Conservation (phyloP, 2,113 vertebrate species). For the Hiodon alosoides region DNA sequence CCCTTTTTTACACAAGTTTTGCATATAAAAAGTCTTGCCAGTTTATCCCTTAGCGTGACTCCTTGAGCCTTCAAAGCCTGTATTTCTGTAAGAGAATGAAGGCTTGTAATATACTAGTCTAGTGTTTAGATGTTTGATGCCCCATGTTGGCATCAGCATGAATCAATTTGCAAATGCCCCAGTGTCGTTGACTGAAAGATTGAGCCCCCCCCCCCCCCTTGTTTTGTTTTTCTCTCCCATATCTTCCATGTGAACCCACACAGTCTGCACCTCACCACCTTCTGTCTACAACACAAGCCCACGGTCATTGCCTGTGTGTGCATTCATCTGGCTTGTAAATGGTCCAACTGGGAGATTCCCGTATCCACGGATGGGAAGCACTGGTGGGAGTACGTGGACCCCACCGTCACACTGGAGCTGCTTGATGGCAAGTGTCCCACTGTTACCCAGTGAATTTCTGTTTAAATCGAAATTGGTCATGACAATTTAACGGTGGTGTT, state of each 20-base stretch:
- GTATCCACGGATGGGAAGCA: constrained; percentile 95
- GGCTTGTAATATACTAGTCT: too few species aligned
- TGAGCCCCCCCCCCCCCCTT: not conserved
- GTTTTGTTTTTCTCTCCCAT: constrained; percentile 26
- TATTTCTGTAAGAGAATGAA: not conserved
- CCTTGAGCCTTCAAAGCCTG: too few species aligned
- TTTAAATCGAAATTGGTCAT: not conserved
- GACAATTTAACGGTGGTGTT: not conserved
- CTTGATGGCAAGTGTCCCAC: constrained; percentile 75
- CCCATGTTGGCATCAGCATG: not conserved
- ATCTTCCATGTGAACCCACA: constrained; percentile 30
- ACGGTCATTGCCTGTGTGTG: constrained; percentile 97
- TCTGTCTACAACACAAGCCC: constrained; percentile 98
- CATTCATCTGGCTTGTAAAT: constrained; percentile 98
- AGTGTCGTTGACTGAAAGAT: too few species aligned
- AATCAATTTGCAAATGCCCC: not conserved
- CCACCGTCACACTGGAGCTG: constrained; percentile 85
- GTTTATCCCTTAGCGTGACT: too few species aligned
- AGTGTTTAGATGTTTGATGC: too few species aligned
- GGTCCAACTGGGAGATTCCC: constrained; percentile 99
- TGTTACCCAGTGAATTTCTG: too few species aligned
- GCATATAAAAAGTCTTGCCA: too few species aligned
- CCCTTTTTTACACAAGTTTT: too few species aligned
- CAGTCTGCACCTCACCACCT: constrained; percentile 98
- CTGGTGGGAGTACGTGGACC: constrained; percentile 99